These are phyloP conservation scores for Tethea ocularis DNA, from an alignment of 2,888 invertebrate species.

Conservation along the genomic window DNA sequence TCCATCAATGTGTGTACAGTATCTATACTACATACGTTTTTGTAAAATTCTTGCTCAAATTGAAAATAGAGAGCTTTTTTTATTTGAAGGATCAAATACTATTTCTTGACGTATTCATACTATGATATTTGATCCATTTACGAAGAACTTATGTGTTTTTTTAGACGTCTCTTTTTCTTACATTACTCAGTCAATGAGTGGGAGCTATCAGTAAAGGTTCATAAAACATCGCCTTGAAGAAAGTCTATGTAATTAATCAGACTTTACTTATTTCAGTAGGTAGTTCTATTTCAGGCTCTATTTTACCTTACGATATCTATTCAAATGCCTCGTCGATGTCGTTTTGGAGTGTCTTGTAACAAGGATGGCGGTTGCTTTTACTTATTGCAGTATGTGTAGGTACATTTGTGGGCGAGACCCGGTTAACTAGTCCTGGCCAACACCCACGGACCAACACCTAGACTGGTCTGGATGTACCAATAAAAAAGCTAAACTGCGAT, in stretches of 20 bases:
- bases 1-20: slow-evolving; percentile 19
- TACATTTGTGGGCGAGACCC: slow-evolving; percentile 29
- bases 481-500: slow-evolving; percentile 27
- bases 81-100: too few relatives aligned
- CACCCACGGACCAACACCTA: slow-evolving; percentile 40
- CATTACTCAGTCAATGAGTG: too few relatives aligned
- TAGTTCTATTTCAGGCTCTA: too few relatives aligned
- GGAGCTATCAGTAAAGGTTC: too few relatives aligned
- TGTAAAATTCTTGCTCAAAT: neutral
- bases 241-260: too few relatives aligned
- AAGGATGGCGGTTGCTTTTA: slow-evolving; percentile 40
- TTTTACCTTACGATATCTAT: slow-evolving; percentile 10
- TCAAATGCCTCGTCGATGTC: slow-evolving; percentile 19
- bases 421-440: slow-evolving; percentile 39
- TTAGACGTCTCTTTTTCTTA: too few relatives aligned
- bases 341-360: slow-evolving; percentile 37
- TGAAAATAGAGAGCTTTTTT: too few relatives aligned
- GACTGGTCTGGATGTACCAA: slow-evolving; percentile 40
- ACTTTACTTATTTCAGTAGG: too few relatives aligned
- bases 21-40: slow-evolving; percentile 5
- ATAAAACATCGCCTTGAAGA: too few relatives aligned
- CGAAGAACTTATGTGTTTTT: too few relatives aligned
- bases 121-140: too few relatives aligned
- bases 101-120: too few relatives aligned
- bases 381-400: slow-evolving; percentile 44